phyloP scores from a whole-genome alignment of 1,140 invertebrate species.

The Bombus picipes region DNA sequence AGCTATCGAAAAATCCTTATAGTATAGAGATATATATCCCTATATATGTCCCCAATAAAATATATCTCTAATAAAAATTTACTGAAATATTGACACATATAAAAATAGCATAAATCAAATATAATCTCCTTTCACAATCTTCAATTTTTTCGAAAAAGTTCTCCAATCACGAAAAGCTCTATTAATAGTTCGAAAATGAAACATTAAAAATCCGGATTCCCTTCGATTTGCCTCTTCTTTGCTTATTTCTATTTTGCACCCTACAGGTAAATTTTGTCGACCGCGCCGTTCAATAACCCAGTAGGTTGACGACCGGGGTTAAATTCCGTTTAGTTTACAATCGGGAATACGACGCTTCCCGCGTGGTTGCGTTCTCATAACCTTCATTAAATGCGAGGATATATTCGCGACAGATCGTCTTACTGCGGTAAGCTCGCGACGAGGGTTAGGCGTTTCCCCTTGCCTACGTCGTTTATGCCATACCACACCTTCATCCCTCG shows the following conservation, averaged over 20 bases:
- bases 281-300: background rate
- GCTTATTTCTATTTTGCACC: too few relatives aligned
- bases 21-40: too few relatives aligned
- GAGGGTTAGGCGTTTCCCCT: background rate
- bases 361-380: background rate
- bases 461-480: background rate
- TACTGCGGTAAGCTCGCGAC: background rate
- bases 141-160: background rate
- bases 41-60: too few relatives aligned
- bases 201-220: background rate
- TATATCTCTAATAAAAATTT: too few relatives aligned
- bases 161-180: background rate
- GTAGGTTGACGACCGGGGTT: background rate
- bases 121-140: too few relatives aligned
- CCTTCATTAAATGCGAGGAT: slow-evolving; percentile 8
- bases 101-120: too few relatives aligned
- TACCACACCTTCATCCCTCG: background rate
- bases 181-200: background rate
- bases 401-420: background rate
- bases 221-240: background rate
- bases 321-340: slow-evolving; percentile 1
- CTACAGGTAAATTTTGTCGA: background rate
- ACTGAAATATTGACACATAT: too few relatives aligned
- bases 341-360: background rate
- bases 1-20: too few relatives aligned